Evolutionary conservation across 2,113 vertebrate species (phyloP).

Genomic region (Spea bombifrons): DNA sequence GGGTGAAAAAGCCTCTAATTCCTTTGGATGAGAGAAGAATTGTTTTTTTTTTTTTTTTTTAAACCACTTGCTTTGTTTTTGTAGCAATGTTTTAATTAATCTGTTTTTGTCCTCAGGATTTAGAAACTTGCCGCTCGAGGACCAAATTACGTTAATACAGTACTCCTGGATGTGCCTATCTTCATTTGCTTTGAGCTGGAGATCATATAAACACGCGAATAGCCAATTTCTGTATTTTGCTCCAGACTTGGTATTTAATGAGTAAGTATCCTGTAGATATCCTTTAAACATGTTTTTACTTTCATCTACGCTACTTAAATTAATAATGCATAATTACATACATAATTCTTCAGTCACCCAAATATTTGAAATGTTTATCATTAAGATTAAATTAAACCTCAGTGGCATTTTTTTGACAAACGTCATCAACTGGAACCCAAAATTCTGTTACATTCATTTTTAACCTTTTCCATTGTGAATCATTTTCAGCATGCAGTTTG

Average conservation of each 20-base stretch:
- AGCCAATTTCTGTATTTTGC: slow-evolving; percentile 98
- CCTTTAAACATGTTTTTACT: background rate
- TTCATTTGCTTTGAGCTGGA: slow-evolving; percentile 98
- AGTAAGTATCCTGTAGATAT: slow-evolving; percentile 77
- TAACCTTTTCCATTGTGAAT: too few species aligned
- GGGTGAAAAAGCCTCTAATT: too few species aligned
- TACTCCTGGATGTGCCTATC: slow-evolving; percentile 99
- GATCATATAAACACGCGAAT: slow-evolving; percentile 98
- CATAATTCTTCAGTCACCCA: background rate
- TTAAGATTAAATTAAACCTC: background rate
- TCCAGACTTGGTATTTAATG: slow-evolving; percentile 96
- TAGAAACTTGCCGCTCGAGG: slow-evolving; percentile 95
- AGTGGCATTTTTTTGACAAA: too few species aligned
- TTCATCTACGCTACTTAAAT: background rate
- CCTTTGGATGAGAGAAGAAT: too few species aligned
- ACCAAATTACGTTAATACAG: slow-evolving; percentile 99
- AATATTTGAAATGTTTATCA: background rate
- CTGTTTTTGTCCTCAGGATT: slow-evolving; percentile 76
- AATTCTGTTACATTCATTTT: too few species aligned
- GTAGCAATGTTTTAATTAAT: too few species aligned
- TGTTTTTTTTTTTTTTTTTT: too few species aligned
- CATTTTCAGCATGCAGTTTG: too few species aligned
- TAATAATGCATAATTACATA: background rate
- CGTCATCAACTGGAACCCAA: too few species aligned
- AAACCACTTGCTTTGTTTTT: too few species aligned